Base-by-base conservation (phyloP, 2,797 vertebrate species). In the Oreochromis grahami region DNA sequence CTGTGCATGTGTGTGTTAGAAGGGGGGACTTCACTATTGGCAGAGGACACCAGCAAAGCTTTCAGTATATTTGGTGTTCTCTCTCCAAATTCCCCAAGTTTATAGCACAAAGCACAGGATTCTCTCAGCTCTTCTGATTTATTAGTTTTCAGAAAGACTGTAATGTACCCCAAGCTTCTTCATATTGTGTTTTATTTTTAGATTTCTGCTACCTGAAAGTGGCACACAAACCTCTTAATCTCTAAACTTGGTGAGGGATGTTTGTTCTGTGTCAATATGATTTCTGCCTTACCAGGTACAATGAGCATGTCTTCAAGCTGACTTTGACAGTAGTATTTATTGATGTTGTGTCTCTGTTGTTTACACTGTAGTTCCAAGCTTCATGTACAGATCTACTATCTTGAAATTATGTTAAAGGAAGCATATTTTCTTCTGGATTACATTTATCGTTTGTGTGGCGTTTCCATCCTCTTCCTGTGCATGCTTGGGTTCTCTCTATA, bases 11-110 rank as follows among this genome's bases (percentile, higher is more conserved):
- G 63, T 68, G 63, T 43, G 12, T 43, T 68, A 43, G 38, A 38
- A 43, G 63, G 8, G 63, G 36, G 32, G 24, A 51, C 24, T 55
- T 29, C 29, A 45, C 56, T 32, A 56, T 81, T 76, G 41, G 6
- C 2, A 6, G 26, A 51, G 63, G 41, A 83, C 74, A 68, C 43
- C 14, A 48, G 50, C 41, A 81, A 58, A 70, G 56, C 76, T 56
- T 45, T 56, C 51, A 38, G 24, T 52, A 43, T 85, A 80, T 83
- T 56, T 78, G 58, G 48, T 78, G 48, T 70, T 43, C n/a, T 72
- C 58, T 51, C 50, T 13, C 41, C 9, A 79, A 24, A 53, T 53
- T 24, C 52, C 21, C 21, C 2, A 11, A 32, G 70, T 50, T 74
- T 74, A 74, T 32, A 13, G 43, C 26, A 74, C 43, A 48, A 13